phyloP scores from a whole-genome alignment of 2,113 vertebrate genomes.

The Chitala chitala region DNA sequence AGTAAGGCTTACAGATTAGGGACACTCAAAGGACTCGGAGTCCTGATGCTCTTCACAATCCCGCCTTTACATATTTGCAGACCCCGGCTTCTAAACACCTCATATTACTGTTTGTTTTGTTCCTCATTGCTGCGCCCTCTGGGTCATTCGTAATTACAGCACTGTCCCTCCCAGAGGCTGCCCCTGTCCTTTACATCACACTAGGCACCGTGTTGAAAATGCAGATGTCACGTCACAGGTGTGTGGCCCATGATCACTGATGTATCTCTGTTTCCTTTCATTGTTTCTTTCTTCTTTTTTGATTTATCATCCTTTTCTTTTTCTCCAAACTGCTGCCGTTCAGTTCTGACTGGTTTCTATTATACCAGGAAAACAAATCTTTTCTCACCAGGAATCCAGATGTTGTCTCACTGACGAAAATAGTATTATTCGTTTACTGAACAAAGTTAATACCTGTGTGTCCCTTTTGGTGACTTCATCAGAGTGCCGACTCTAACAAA shows the following conservation, averaged over 20 bases:
- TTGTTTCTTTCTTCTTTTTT: too few relatives aligned
- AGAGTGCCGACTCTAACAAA: too few relatives aligned
- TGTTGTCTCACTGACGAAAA: too few relatives aligned
- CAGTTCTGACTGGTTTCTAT: too few relatives aligned
- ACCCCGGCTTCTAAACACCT: constrained; percentile 75
- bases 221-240: constrained; percentile 10
- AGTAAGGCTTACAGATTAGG: constrained; percentile 68
- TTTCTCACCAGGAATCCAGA: too few relatives aligned
- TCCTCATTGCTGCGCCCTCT: constrained; percentile 59
- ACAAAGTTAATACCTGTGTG: too few relatives aligned
- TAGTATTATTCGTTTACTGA: too few relatives aligned
- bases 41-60: constrained; percentile 73
- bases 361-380: too few relatives aligned
- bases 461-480: too few relatives aligned
- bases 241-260: constrained; percentile 2
- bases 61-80: constrained; percentile 84
- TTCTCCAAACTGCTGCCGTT: too few relatives aligned
- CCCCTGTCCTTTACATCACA: neutral
- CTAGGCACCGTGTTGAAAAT: neutral
- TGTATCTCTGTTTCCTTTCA: neutral
- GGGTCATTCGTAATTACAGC: constrained; percentile 72
- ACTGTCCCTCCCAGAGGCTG: constrained; percentile 43
- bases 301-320: neutral
- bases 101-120: constrained; percentile 76
- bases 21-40: constrained; percentile 63